phyloP scores from a whole-genome alignment of 2,113 vertebrate species.

The Alaudala cheleensis region DNA sequence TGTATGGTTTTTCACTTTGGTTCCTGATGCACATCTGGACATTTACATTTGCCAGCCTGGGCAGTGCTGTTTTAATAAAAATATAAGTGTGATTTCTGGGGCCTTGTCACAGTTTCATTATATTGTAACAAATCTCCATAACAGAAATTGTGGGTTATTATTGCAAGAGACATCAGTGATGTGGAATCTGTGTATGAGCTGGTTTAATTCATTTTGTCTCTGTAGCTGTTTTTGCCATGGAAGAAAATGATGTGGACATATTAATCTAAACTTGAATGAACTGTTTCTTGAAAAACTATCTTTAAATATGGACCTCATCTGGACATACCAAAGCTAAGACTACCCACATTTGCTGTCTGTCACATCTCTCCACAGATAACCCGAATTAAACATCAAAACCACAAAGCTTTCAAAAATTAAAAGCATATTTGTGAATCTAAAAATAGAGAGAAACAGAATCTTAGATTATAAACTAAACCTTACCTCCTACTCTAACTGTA shows the following conservation, averaged over 20 bases:
- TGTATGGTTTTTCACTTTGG: background rate
- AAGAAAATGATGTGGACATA: background rate
- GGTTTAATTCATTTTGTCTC: background rate
- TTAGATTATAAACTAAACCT: background rate
- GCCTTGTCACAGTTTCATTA: background rate
- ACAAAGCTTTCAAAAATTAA: background rate
- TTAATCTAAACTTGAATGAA: background rate
- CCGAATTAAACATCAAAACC: background rate
- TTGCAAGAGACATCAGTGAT: background rate
- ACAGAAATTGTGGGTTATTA: background rate
- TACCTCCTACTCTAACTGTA: background rate
- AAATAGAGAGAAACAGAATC: background rate
- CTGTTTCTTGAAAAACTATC: background rate
- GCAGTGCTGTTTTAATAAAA: background rate
- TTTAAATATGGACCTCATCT: background rate
- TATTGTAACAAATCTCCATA: background rate
- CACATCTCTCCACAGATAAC: background rate
- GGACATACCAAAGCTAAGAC: background rate
- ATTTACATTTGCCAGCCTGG: background rate
- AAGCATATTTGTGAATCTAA: background rate
- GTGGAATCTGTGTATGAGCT: background rate
- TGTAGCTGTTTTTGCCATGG: background rate
- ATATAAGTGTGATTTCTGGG: background rate
- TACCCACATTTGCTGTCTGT: background rate
- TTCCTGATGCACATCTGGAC: background rate